phyloP scores from a whole-genome alignment of 30 jellyfish, hydroid and myxozoan genomes.

The Pseudorhiza aurosa region DNA sequence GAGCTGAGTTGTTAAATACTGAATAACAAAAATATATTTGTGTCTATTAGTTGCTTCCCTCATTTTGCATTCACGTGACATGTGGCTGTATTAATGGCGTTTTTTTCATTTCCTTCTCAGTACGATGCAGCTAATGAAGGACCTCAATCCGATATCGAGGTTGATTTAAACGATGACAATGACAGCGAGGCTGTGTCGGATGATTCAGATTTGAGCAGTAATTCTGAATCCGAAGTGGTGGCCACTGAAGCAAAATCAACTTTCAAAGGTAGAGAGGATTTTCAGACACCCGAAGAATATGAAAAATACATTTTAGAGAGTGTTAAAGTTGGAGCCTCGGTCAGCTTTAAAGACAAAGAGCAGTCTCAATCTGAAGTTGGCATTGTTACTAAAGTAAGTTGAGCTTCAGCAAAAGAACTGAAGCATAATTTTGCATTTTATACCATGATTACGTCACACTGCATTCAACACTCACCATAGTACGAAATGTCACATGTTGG shows the following conservation, averaged over 20 bases:
- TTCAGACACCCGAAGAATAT: conserved; percentile 32
- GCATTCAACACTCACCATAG: too few species aligned
- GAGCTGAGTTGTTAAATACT: too few species aligned
- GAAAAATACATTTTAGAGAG: conserved; percentile 27
- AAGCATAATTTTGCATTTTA: too few species aligned
- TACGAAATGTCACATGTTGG: too few species aligned
- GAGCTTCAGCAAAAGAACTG: too few species aligned
- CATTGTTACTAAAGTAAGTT: conserved; percentile 27
- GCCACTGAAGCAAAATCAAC: conserved; percentile 22
- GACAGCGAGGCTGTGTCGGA: conserved; percentile 41
- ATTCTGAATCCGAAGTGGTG: conserved; percentile 18
- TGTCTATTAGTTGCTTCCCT: too few species aligned
- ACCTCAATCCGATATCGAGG: conserved; percentile 29
- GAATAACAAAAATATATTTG: too few species aligned
- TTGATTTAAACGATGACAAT: conserved; percentile 30
- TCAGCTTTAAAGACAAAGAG: conserved; percentile 10
- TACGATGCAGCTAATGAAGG: conserved; percentile 18
- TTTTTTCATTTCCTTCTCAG: background rate
- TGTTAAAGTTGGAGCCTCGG: conserved; percentile 34
- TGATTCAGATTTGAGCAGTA: conserved; percentile 35
- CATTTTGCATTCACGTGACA: too few species aligned
- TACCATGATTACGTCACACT: too few species aligned
- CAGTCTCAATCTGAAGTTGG: conserved; percentile 21
- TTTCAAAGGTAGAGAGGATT: conserved; percentile 29
- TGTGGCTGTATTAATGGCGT: too few species aligned